Evolutionary conservation across 2,797 vertebrate species (phyloP).

Genomic region (Micrastur ruficollis): DNA sequence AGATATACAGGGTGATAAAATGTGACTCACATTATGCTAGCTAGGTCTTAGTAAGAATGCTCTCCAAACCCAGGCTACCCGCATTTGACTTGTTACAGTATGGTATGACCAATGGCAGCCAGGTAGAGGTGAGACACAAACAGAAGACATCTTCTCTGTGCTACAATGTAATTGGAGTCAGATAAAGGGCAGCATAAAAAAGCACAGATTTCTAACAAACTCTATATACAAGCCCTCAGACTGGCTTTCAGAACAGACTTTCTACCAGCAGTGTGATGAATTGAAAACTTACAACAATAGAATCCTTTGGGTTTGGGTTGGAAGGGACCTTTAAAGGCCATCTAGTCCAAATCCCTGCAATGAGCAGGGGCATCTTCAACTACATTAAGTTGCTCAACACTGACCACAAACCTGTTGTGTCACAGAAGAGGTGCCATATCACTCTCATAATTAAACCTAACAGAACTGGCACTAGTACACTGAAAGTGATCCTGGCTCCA

Average conservation of each 20-base stretch:
- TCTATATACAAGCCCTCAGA: neutral
- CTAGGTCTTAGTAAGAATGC: neutral
- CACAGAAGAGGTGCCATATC: neutral
- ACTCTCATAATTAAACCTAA: neutral
- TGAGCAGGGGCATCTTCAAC: neutral
- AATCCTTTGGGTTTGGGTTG: neutral
- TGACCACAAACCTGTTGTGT: neutral
- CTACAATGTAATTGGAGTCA: neutral
- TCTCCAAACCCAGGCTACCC: neutral
- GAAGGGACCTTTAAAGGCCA: neutral
- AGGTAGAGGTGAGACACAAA: neutral
- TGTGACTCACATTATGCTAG: neutral
- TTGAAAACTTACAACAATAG: neutral
- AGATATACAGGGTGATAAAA: neutral
- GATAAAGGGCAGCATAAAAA: neutral
- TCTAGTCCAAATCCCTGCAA: neutral
- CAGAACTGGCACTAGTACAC: neutral
- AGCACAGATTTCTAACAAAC: neutral
- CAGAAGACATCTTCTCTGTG: neutral
- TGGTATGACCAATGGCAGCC: accelerated
- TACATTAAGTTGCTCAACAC: neutral
- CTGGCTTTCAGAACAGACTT: neutral
- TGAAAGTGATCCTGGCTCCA: neutral
- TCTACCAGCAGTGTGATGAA: neutral
- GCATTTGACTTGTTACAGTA: neutral